phyloP scores from a whole-genome alignment of 1,140 invertebrate genomes.

The Platyura marginata region DNA sequence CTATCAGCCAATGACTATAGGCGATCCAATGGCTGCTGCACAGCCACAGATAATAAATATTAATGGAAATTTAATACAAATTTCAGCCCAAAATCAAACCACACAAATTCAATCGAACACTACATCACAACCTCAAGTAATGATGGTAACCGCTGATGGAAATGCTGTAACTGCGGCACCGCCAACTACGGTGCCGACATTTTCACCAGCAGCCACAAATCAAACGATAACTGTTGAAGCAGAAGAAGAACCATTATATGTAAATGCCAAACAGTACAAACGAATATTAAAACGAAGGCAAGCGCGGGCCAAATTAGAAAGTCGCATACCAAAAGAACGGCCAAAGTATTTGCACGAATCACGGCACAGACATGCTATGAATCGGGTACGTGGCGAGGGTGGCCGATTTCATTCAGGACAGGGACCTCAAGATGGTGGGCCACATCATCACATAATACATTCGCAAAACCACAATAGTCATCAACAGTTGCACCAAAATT shows the following conservation, averaged over 20 bases:
- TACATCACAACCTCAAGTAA: conserved; percentile 11
- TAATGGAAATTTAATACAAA: conserved; percentile 52
- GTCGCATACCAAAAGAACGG: conserved; percentile 90
- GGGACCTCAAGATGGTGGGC: conserved; percentile 13
- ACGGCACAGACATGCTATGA: conserved; percentile 93
- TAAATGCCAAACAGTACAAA: conserved; percentile 95
- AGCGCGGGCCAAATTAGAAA: conserved; percentile 78
- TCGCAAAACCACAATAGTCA: neutral
- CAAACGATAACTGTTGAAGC: conserved; percentile 40
- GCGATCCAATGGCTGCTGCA: conserved; percentile 32
- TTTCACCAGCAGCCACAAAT: conserved; percentile 6
- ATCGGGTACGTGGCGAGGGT: conserved; percentile 87
- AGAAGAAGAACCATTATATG: conserved; percentile 89
- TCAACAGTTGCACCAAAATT: conserved; percentile 4
- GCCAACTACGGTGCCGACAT: conserved; percentile 8
- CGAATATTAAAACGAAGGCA: conserved; percentile 78
- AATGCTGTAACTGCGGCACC: neutral
- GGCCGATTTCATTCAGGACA: conserved; percentile 78
- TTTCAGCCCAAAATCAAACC: conserved; percentile 25
- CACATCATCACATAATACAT: too few relatives aligned
- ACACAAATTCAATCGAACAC: conserved; percentile 9
- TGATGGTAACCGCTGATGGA: conserved; percentile 8
- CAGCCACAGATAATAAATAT: conserved; percentile 51
- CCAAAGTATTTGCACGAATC: conserved; percentile 99
- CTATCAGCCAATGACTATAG: conserved; percentile 59